These are phyloP conservation scores for Sclerurus mexicanus DNA, from an alignment of 2,113 vertebrate genomes.

Conservation along the genomic window DNA sequence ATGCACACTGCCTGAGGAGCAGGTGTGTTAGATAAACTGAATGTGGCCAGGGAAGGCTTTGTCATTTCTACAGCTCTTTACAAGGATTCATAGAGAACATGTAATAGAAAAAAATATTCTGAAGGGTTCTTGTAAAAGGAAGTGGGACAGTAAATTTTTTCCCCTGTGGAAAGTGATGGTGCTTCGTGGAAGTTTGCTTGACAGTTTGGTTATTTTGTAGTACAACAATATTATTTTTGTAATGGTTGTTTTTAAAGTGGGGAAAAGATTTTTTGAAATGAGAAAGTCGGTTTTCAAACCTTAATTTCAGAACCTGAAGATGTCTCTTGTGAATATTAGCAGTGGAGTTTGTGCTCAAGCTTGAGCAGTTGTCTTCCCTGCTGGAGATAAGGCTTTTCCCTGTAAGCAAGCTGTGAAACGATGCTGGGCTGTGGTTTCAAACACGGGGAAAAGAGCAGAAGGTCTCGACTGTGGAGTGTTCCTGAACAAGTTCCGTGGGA, in stretches of 20 bases:
- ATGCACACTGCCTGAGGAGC: neutral
- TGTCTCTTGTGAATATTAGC: neutral
- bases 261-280: neutral
- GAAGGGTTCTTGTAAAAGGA: neutral
- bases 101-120: neutral
- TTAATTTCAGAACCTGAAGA: neutral
- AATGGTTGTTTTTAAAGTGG: neutral
- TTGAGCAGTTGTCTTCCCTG: neutral
- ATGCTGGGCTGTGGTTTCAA: neutral
- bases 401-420: neutral
- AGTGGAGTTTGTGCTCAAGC: neutral
- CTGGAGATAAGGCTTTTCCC: neutral
- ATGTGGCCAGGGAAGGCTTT: neutral
- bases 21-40: neutral
- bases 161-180: rapidly evolving
- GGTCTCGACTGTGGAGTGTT: neutral
- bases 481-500: neutral
- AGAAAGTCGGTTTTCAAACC: neutral
- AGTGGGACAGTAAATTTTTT: neutral
- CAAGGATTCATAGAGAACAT: neutral
- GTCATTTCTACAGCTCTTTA: neutral
- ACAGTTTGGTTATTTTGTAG: neutral
- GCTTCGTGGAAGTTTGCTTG: neutral
- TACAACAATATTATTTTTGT: neutral
- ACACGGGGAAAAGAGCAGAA: neutral